phyloP scores from a whole-genome alignment of 2,797 vertebrate genomes.

The Ibycter americanus region DNA sequence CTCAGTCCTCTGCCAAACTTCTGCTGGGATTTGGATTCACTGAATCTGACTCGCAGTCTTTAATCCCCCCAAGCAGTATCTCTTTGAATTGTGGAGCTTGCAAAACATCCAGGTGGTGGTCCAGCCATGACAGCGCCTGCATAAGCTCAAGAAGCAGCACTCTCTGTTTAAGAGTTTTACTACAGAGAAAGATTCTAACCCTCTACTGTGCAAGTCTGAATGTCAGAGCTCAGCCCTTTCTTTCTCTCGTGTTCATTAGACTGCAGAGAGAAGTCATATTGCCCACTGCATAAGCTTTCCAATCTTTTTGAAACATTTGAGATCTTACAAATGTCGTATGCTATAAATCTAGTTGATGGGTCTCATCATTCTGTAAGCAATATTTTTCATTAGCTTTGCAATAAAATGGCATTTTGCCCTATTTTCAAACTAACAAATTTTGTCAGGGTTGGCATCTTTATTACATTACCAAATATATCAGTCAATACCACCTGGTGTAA shows the following conservation, averaged over 20 bases:
- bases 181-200: background rate
- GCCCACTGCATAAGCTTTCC: background rate
- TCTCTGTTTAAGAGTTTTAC: background rate
- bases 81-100: conserved; percentile 49
- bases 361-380: conserved; percentile 43
- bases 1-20: conserved; percentile 78
- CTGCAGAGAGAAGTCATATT: background rate
- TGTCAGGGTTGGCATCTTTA: conserved; percentile 67
- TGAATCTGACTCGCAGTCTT: conserved; percentile 71
- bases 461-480: conserved; percentile 65
- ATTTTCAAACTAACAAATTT: conserved; percentile 66
- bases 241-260: background rate
- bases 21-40: conserved; percentile 73
- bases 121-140: conserved; percentile 11
- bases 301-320: conserved; percentile 4
- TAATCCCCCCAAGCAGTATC: conserved; percentile 47
- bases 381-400: conserved; percentile 68
- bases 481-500: conserved; percentile 59
- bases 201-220: background rate
- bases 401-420: conserved; percentile 63
- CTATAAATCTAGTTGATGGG: conserved; percentile 53
- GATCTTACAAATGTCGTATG: background rate
- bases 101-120: conserved; percentile 62
- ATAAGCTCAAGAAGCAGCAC: background rate
- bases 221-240: background rate